Conservation (phyloP, 1,140 invertebrate genomes). For the Sesamia nonagrioides region DNA sequence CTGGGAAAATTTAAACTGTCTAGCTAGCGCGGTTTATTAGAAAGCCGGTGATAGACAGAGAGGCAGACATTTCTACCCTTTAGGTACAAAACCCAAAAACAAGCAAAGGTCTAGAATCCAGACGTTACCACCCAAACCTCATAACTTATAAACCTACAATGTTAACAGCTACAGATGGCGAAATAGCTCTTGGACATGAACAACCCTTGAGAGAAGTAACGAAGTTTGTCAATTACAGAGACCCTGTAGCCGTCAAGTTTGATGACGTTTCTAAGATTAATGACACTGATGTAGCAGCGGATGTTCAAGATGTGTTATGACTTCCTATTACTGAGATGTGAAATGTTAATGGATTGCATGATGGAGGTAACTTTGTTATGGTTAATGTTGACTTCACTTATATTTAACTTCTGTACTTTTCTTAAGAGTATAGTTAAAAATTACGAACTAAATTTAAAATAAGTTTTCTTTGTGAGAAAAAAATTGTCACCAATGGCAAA, state of each 20-base stretch:
- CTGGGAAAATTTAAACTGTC: no score
- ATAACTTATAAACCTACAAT: not conserved
- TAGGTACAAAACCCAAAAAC: no score
- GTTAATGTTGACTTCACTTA: no score
- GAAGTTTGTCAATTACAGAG: slow-evolving; percentile 9
- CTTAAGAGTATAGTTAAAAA: no score
- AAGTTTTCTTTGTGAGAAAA: no score
- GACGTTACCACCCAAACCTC: not conserved
- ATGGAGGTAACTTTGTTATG: not conserved
- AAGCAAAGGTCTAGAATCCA: no score
- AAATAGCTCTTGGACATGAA: slow-evolving; percentile 6
- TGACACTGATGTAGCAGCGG: not conserved
- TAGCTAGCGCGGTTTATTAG: no score
- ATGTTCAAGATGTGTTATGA: not conserved
- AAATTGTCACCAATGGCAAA: no score
- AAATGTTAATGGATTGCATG: not conserved
- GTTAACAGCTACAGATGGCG: not conserved
- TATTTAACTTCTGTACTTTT: no score
- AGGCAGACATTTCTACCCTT: no score
- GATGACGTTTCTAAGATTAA: slow-evolving; percentile 25
- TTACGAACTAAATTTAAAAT: no score
- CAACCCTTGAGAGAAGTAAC: not conserved
- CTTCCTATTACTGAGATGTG: not conserved
- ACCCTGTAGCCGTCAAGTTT: not conserved
- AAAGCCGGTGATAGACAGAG: no score